A percentile compares a stretch with the other conserved stretches of the same genome.
These are phyloP conservation scores for Sciurus carolinensis DNA, from an alignment of 2,797 vertebrate genomes.

Conservation along the genomic window DNA sequence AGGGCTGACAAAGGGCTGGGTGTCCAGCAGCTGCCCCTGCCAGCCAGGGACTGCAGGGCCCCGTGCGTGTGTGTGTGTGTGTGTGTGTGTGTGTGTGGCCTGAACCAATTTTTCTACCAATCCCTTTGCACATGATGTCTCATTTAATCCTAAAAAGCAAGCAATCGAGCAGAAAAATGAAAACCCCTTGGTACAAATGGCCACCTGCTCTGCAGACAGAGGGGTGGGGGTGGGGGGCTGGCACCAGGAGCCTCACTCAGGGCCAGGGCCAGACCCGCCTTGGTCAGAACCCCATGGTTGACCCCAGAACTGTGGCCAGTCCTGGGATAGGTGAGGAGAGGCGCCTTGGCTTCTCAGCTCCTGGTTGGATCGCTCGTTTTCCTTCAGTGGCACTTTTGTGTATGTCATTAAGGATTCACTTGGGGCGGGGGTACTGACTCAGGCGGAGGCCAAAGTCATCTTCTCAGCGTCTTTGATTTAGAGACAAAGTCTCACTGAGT, in stretches of 20 bases:
- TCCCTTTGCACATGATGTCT: neutral
- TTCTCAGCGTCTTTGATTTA: no score
- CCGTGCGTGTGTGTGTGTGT: no score
- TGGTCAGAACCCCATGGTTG: neutral
- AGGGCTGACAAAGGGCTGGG: neutral
- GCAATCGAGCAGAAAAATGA: neutral
- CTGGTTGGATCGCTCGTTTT: accelerated
- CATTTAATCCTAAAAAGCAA: neutral
- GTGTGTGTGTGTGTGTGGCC: neutral
- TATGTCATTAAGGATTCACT: neutral
- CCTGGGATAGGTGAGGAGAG: neutral
- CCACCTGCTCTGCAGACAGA: neutral
- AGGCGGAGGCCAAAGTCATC: neutral
- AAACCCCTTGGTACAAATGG: no score
- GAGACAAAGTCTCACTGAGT: no score
- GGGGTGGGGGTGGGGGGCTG: no score
- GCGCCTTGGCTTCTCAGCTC: neutral
- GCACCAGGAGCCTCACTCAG: neutral
- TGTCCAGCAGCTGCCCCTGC: neutral
- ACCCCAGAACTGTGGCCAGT: no score
- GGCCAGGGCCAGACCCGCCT: neutral
- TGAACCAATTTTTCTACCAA: neutral
- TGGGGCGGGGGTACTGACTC: neutral
- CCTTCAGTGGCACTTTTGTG: neutral
- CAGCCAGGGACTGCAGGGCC: neutral